A percentile compares a stretch with the other conserved stretches of the same genome.
Evolutionary conservation across 2,113 vertebrate genomes (phyloP).

Genomic region (Gadus chalcogrammus): DNA sequence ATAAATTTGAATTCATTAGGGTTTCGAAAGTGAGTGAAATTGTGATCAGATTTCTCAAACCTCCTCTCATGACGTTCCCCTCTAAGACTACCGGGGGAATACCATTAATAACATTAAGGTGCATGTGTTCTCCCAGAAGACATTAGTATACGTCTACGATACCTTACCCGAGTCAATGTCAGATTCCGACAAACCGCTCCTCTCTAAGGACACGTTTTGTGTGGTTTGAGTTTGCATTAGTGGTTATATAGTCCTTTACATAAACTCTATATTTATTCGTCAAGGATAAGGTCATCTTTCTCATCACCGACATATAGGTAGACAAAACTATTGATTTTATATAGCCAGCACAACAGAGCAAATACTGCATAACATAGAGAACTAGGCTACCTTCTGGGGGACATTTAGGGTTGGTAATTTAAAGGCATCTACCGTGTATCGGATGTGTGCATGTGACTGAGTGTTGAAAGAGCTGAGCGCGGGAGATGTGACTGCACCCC

Average conservation of each 20-base stretch:
- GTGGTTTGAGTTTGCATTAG: conserved; percentile 9
- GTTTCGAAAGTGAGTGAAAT: too few relatives aligned
- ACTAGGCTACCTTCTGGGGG: conserved; percentile 35
- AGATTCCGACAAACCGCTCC: conserved; percentile 45
- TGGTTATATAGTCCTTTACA: background rate
- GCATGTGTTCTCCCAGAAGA: conserved; percentile 50
- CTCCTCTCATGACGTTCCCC: conserved; percentile 3
- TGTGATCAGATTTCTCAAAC: background rate
- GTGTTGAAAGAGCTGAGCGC: conserved; percentile 5
- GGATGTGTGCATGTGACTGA: conserved; percentile 18
- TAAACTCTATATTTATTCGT: too few relatives aligned
- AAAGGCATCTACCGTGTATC: conserved; percentile 36
- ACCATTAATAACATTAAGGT: conserved; percentile 62
- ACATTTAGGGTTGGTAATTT: conserved; percentile 35
- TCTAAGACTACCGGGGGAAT: conserved; percentile 23
- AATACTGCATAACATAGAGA: conserved; percentile 36
- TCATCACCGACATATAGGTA: conserved; percentile 18
- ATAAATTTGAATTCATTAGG: conserved; percentile 11
- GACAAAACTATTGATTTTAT: conserved; percentile 26
- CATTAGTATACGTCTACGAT: conserved; percentile 42
- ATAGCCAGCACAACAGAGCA: conserved; percentile 35
- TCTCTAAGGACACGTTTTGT: conserved; percentile 31
- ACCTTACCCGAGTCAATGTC: conserved; percentile 49
- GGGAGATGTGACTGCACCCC: too few relatives aligned
- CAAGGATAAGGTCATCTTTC: background rate